Evolutionary conservation across 1,140 invertebrate species (phyloP), one percentile per base, ranked within the genome.

Genomic region (Homalodisca vitripennis): DNA sequence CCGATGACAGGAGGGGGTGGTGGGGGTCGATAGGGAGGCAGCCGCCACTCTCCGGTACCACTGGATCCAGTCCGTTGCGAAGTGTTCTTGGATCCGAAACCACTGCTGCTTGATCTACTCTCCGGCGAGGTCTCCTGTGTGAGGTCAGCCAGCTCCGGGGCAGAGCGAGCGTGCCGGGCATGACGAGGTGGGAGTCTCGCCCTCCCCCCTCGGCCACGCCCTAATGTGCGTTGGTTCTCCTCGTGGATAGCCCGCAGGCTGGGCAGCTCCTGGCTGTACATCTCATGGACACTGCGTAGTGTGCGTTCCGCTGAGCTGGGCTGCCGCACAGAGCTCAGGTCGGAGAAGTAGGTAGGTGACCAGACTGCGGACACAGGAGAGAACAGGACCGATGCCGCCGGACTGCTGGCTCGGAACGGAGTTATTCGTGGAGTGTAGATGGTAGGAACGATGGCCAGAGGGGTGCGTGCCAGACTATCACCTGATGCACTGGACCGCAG

Each of bases 81-180:
- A n/a, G 92, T 95, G 79, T 95, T 96, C 77, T 94, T 92, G 74
- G 92, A 95, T 20, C 93, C 93, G 74, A 95, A 94, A 0, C 94
- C 94, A 77, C 91, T 92, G 2, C 90, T 90, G 76, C 91, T 92
- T 24, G 91, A 92, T n/a, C 90, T 83, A 73, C 90, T 92, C 79
- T 96, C 92, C 0, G 92, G 92, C 1, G 92, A 93, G 0, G 90
- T 88, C 76, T 94, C 92, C 14, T 86, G 53, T 68, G 69, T 82
- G 81, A 85, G 2, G 85, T 47, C 57, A n/a, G 68, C 66, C 20
- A 88, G 79, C 78, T 88, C 88, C 2, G 85, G 86, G 24, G 89
- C 89, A 31, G 85, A 85, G 3, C 87, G 78, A 0, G 86, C 84
- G 71, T 89, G 85, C 3, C 87, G 78, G 1, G 87, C 85, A 74